Evolutionary conservation across 2,797 vertebrate genomes (phyloP).

Genomic region (Anolis apletophallus): DNA sequence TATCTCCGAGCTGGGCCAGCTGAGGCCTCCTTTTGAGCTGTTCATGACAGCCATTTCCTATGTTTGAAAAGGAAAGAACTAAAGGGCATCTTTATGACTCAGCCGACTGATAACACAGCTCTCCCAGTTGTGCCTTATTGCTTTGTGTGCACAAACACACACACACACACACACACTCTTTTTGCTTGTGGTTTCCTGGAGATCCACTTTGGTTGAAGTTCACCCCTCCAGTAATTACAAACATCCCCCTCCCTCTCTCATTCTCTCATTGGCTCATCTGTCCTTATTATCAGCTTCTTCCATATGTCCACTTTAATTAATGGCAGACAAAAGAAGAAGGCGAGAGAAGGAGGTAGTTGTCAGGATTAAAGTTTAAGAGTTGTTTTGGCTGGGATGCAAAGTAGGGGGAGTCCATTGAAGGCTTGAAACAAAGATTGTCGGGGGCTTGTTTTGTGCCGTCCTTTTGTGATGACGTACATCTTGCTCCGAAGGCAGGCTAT

Average conservation of each 20-base stretch:
- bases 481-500: not conserved
- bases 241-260: not conserved
- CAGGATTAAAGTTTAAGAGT: slow-evolving; percentile 77
- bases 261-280: slow-evolving; percentile 66
- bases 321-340: slow-evolving; percentile 80
- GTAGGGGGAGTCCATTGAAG: slow-evolving; percentile 57
- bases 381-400: slow-evolving; percentile 54
- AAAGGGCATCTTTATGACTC: slow-evolving; percentile 40
- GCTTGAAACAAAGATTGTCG: slow-evolving; percentile 68
- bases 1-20: not conserved
- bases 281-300: slow-evolving; percentile 78
- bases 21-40: not conserved
- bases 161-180: too few relatives aligned
- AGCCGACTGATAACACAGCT: slow-evolving; percentile 31
- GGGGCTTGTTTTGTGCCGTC: not conserved
- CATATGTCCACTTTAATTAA: slow-evolving; percentile 86
- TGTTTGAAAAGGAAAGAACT: not conserved
- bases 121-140: slow-evolving; percentile 19
- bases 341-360: slow-evolving; percentile 55
- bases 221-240: slow-evolving; percentile 32
- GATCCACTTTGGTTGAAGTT: slow-evolving; percentile 41
- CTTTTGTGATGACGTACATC: not conserved
- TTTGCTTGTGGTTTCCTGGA: slow-evolving; percentile 19
- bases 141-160: slow-evolving; percentile 28
- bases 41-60: slow-evolving; percentile 18